Evolutionary conservation across 1,140 invertebrate genomes (phyloP), one percentile per base, ranked within the genome.

Genomic region (Drosophila bocqueti): DNA sequence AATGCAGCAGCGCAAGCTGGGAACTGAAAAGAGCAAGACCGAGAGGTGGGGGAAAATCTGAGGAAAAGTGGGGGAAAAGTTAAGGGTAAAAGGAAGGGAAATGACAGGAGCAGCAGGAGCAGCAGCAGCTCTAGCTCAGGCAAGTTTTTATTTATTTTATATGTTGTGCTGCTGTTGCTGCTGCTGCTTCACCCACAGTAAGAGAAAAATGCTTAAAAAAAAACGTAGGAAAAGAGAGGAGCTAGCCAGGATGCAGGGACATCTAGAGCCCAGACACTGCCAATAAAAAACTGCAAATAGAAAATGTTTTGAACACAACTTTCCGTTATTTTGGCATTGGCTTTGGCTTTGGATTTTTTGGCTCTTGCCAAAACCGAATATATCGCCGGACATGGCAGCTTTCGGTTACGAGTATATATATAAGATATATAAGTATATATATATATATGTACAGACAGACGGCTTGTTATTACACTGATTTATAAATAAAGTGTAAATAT

Each of bases 401-500:
- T 52, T 38, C 54, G 57, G 54, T 57, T 57, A 36, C 43, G 42
- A 60, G 24, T 43, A 40, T 60, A 38, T 55, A 26, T 45, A 29
- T 55, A n/a, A 10, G 31, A 54, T 52, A 36, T 29, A 47, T 3
- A 24, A 24, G 24, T 38, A 40, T 49, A 31, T 60, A 24, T 36
- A 36, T 13, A 36, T 34, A 57, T 61, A 57, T 49, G 29, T 43
- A 45, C 54, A 73, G 47, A 57, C 9, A 79, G 85, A 90, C 81
- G 81, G 78, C 81, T 90, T 90, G 84, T 89, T 89, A 89, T 89
- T 90, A 89, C 84, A 89, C 78, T 90, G 84, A 89, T 89, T 89
- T 89, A 84, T 89, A 89, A 89, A 89, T 84, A 89, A 89, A 89
- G 73, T 89, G 85, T 84, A 90, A 90, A 89, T 90, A 90, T 90